These are phyloP conservation scores for Delichon dasypus DNA, from an alignment of 2,797 vertebrate genomes.

Conservation along the genomic window DNA sequence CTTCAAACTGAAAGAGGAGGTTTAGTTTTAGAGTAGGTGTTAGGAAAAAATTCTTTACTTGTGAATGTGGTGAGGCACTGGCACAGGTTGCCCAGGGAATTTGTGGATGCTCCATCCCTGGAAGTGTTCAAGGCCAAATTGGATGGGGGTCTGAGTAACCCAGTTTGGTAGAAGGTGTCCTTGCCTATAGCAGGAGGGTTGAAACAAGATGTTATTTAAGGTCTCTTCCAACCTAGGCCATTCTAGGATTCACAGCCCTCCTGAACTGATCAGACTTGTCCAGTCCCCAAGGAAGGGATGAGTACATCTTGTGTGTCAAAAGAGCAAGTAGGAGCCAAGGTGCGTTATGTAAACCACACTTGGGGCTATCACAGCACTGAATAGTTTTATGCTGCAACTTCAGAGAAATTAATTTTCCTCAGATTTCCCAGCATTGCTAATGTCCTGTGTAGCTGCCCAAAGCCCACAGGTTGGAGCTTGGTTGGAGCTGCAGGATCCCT, in stretches of 20 bases:
- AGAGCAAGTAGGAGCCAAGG: neutral
- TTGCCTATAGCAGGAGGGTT: neutral
- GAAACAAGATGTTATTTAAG: neutral
- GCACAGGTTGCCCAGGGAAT: neutral
- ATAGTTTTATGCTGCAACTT: neutral
- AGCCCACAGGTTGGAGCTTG: neutral
- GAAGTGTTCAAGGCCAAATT: neutral
- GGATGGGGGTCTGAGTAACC: neutral
- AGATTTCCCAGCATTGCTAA: neutral
- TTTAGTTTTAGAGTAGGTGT: neutral
- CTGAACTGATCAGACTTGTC: neutral
- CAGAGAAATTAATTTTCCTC: neutral
- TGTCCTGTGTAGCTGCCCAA: neutral
- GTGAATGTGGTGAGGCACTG: neutral
- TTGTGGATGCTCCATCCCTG: neutral
- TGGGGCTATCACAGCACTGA: neutral
- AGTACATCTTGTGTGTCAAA: neutral
- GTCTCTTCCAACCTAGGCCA: neutral
- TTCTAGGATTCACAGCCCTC: neutral
- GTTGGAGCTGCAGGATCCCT: neutral
- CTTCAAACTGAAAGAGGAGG: neutral
- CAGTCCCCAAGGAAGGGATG: neutral
- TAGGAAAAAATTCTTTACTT: too few relatives aligned
- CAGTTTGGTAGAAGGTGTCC: neutral
- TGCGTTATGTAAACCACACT: neutral